A percentile compares a stretch with the other conserved stretches of the same genome.
Conservation (phyloP, 1,140 invertebrate species). For the Drosophila kohkoa region DNA sequence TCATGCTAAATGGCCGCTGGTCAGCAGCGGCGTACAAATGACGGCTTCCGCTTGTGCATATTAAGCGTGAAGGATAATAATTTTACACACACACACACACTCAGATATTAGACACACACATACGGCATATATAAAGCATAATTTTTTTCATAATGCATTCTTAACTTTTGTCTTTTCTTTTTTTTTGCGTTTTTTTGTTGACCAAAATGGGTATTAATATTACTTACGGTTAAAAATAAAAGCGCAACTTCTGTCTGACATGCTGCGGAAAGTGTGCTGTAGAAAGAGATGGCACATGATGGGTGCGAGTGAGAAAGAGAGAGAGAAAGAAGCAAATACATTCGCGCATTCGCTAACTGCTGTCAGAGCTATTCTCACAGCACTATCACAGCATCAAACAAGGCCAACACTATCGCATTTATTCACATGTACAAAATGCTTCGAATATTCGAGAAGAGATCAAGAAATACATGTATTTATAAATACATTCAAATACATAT, state of each 20-base stretch:
- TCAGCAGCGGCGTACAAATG: conserved; percentile 80
- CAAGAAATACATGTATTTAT: too few relatives aligned
- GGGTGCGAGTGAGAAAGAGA: not conserved
- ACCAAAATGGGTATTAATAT: conserved; percentile 82
- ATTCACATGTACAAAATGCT: too few relatives aligned
- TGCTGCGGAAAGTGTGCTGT: conserved; percentile 27
- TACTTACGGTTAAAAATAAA: conserved; percentile 83
- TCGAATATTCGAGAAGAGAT: too few relatives aligned
- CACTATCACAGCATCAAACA: not conserved
- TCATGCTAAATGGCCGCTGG: conserved; percentile 77
- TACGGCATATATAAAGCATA: conserved; percentile 57
- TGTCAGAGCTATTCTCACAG: not conserved
- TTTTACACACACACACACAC: conserved; percentile 65
- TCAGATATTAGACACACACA: conserved; percentile 44
- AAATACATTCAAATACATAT: too few relatives aligned
- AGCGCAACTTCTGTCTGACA: conserved; percentile 67
- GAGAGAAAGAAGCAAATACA: conserved; percentile 6
- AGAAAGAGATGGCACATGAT: not conserved
- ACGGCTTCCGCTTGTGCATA: conserved; percentile 83
- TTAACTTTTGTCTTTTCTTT: conserved; percentile 34
- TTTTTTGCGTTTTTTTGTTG: conserved; percentile 11
- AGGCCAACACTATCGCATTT: too few relatives aligned
- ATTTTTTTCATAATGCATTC: conserved; percentile 50
- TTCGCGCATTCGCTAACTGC: not conserved
- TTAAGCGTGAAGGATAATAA: conserved; percentile 84